Evolutionary conservation across 35 echinoderm and acorn worm species (phyloP).

Genomic region (Patiria miniata): DNA sequence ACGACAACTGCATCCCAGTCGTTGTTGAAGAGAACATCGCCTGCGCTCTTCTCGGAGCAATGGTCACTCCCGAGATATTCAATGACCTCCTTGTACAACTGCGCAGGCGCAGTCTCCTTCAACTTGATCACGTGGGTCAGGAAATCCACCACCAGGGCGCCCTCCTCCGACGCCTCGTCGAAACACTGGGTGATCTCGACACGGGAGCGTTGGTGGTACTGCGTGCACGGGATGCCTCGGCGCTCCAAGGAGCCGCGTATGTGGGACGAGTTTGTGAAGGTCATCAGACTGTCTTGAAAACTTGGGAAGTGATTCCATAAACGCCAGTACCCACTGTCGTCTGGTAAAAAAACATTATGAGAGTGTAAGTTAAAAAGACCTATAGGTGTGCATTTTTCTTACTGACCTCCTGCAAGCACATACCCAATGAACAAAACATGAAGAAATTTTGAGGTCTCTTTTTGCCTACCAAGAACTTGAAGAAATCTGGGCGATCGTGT

Average conservation of each 20-base stretch:
- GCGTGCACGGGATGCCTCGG: conserved; percentile 10
- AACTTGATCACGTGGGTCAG: conserved; percentile 20
- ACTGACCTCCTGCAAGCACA: too few relatives aligned
- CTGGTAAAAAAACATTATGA: neutral
- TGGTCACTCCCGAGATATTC: conserved; percentile 30
- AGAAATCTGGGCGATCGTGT: neutral
- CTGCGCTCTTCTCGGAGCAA: conserved; percentile 37
- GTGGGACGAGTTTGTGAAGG: neutral
- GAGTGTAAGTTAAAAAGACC: too few relatives aligned
- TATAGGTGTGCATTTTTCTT: too few relatives aligned
- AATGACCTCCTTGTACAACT: conserved; percentile 22
- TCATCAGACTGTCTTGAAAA: conserved; percentile 11
- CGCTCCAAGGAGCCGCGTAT: conserved; percentile 8
- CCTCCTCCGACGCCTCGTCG: conserved; percentile 51
- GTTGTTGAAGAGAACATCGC: conserved; percentile 24
- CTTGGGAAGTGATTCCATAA: conserved; percentile 21
- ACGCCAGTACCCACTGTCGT: conserved; percentile 26
- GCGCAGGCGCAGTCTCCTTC: conserved; percentile 7
- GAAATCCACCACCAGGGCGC: conserved; percentile 57
- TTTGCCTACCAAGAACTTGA: neutral
- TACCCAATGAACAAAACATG: too few relatives aligned
- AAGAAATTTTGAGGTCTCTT: too few relatives aligned
- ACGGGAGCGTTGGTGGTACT: conserved; percentile 13
- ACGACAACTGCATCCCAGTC: conserved; percentile 38
- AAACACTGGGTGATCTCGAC: conserved; percentile 63